Evolutionary conservation across 1,140 invertebrate species (phyloP), one percentile per base, ranked within the genome.

Genomic region (Saccostrea cuccullata): DNA sequence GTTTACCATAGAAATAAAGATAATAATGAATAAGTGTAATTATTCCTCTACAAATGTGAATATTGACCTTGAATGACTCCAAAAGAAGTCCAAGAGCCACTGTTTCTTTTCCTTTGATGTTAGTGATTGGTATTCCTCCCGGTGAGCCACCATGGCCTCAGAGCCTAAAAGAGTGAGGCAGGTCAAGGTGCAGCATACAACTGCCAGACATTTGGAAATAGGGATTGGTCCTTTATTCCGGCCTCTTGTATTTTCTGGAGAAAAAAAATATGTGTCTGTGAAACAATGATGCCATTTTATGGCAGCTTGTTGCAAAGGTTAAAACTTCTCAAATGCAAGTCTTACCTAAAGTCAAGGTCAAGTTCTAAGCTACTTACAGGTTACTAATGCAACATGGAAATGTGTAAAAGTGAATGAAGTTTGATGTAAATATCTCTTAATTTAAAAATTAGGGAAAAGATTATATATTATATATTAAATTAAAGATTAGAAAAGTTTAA

Each of bases 31-130:
- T 64, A 13, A 64, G n/a, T 64, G 58, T 11, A 64, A 64, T 17
- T 64, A 64, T 11, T 64, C n/a, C n/a, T 15, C 58, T 5, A 64
- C 30, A 64, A 64, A 64, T 64, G 15, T 64, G 9, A 64, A 64
- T 15, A 64, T 64, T 64, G n/a, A 64, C 58, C 58, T 64, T 64
- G 58, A 64, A n/a, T 64, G 58, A 64, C 58, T 64, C 58, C 58
- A 64, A n/a, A 64, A 64, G 12, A 17, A 64, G n/a, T 64, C 58
- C n/a, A 64, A 64, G n/a, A 64, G 58, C 58, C 58, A 64, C 58
- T 64, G 58, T 13, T n/a, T 15, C 58, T 64, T 64, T 64, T 64
- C 58, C n/a, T 64, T 64, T 64, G 58, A 17, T 12, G 58, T 17
- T 17, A 64, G 58, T 17, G 58, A 15, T n/a, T 64, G 58, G n/a